Evolutionary conservation across 2,888 invertebrate species (phyloP).

Genomic region (Pyralis farinalis): DNA sequence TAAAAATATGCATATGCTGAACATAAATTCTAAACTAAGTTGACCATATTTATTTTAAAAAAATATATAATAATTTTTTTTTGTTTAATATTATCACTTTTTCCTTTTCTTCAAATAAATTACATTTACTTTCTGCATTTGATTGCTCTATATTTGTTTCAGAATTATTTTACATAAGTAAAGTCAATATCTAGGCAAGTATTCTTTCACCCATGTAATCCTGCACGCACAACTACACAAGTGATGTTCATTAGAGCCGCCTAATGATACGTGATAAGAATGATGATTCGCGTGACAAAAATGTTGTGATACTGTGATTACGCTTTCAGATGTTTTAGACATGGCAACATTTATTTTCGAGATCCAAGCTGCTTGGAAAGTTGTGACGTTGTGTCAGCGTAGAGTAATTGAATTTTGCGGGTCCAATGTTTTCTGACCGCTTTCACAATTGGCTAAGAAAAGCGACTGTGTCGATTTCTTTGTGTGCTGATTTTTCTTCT

Average conservation of each 20-base stretch:
- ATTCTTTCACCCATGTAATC: not conserved
- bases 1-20: no score
- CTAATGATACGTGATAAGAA: conserved; percentile 2
- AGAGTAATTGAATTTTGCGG: conserved; percentile 61
- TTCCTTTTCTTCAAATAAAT: no score
- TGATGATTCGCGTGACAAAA: conserved; percentile 2
- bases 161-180: no score
- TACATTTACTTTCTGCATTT: no score
- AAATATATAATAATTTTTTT: no score
- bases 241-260: conserved; percentile 2
- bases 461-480: conserved; percentile 24
- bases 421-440: conserved; percentile 30
- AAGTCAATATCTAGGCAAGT: no score
- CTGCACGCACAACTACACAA: not conserved
- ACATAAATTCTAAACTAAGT: no score
- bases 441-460: conserved; percentile 32
- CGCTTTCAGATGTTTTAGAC: not conserved
- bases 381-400: conserved; percentile 57
- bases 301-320: conserved; percentile 2
- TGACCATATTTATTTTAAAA: no score
- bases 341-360: conserved; percentile 18
- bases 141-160: no score
- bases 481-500: no score
- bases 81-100: no score
- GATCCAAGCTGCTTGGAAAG: conserved; percentile 33